A percentile compares a stretch with the other conserved stretches of the same genome.
Evolutionary conservation across 2,888 invertebrate genomes (phyloP).

Genomic region (Lypha dubia): DNA sequence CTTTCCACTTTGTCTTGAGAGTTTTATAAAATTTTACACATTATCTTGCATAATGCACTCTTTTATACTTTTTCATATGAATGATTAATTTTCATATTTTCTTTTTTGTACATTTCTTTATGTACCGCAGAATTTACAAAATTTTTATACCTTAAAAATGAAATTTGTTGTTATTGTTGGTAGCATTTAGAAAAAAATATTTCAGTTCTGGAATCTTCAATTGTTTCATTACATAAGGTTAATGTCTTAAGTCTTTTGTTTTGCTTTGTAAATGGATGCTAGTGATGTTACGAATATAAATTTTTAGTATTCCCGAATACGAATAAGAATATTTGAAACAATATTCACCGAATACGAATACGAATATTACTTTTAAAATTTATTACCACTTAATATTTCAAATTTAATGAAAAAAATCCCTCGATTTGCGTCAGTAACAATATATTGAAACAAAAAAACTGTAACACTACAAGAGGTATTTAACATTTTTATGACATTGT

Average conservation of each 20-base stretch:
- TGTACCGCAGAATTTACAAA: constrained; percentile 31
- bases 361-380: too few relatives aligned
- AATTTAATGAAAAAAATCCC: too few relatives aligned
- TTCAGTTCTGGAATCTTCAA: constrained; percentile 26
- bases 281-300: too few relatives aligned
- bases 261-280: too few relatives aligned
- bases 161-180: constrained; percentile 39
- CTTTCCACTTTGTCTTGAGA: constrained; percentile 40
- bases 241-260: constrained; percentile 48
- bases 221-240: constrained; percentile 21
- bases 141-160: constrained; percentile 32
- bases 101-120: constrained; percentile 26
- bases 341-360: too few relatives aligned
- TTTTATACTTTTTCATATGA: constrained; percentile 18
- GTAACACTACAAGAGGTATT: too few relatives aligned
- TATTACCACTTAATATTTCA: too few relatives aligned
- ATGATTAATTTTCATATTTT: constrained; percentile 54
- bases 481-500: too few relatives aligned
- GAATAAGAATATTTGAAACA: too few relatives aligned
- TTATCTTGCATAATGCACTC: not conserved
- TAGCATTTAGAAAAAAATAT: constrained; percentile 36
- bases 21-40: constrained; percentile 19
- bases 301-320: too few relatives aligned
- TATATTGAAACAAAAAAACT: too few relatives aligned
- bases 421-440: too few relatives aligned